Conservation (phyloP, 92 coral and sea anemone species). For the Parazoanthus swiftii region DNA sequence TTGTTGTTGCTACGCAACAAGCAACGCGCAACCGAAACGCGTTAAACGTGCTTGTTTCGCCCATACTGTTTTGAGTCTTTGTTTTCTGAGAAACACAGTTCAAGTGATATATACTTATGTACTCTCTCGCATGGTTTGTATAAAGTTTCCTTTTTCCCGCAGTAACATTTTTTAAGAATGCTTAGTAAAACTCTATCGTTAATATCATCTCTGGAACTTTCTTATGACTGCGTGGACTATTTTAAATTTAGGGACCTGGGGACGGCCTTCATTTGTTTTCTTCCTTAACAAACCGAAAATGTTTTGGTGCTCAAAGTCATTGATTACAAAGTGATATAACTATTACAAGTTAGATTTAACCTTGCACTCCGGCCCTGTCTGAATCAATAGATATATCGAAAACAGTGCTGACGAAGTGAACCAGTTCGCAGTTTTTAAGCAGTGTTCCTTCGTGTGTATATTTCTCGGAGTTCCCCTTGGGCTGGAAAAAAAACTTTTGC, state of each 20-base stretch:
- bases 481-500: no score
- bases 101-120: neutral
- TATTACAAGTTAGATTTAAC: neutral
- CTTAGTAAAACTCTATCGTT: neutral
- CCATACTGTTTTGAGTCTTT: neutral
- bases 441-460: neutral
- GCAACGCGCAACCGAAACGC: neutral
- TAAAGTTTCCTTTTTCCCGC: neutral
- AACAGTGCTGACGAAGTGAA: neutral
- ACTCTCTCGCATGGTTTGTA: neutral
- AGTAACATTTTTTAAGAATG: neutral
- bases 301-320: neutral
- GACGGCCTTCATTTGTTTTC: neutral
- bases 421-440: neutral
- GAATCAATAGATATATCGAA: neutral
- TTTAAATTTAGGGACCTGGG: neutral
- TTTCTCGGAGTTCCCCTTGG: no score
- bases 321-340: neutral
- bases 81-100: neutral
- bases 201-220: neutral
- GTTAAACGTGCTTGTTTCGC: neutral
- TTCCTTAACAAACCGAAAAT: neutral
- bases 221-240: neutral
- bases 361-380: neutral
- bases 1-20: no score